A percentile compares a stretch with the other conserved stretches of the same genome.
These are phyloP conservation scores for Spodoptera litura DNA, from an alignment of 1,140 invertebrate species.

Conservation along the genomic window DNA sequence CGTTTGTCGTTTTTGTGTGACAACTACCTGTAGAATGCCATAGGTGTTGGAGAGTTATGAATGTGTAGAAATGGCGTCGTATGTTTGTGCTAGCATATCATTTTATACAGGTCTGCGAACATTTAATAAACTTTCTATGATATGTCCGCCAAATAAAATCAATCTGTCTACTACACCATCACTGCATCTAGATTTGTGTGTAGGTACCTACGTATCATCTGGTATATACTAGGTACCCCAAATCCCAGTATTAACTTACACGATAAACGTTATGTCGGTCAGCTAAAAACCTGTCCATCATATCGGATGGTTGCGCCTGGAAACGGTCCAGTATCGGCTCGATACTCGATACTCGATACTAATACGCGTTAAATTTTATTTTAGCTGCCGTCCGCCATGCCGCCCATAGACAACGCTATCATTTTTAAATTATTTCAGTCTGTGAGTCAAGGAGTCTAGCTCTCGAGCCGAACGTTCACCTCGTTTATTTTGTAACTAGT, in stretches of 20 bases:
- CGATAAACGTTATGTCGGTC: neutral
- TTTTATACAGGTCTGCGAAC: too few relatives aligned
- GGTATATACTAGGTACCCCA: too few relatives aligned
- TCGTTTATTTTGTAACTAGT: conserved; percentile 23
- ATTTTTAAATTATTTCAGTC: conserved; percentile 29
- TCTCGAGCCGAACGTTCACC: conserved; percentile 1
- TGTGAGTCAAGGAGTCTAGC: conserved; percentile 14
- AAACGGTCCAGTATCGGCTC: conserved; percentile 26
- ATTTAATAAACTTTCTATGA: too few relatives aligned
- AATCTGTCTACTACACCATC: too few relatives aligned
- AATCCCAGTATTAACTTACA: neutral
- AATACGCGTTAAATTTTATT: conserved; percentile 33
- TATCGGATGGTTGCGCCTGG: conserved; percentile 33
- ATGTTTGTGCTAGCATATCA: too few relatives aligned
- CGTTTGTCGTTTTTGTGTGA: neutral
- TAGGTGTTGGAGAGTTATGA: too few relatives aligned
- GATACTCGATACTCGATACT: conserved; percentile 15
- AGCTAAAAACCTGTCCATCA: conserved; percentile 8
- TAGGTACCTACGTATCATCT: too few relatives aligned
- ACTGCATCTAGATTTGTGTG: too few relatives aligned
- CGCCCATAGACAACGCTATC: neutral
- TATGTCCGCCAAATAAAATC: too few relatives aligned
- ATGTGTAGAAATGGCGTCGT: too few relatives aligned
- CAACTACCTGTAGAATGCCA: too few relatives aligned
- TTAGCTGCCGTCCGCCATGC: conserved; percentile 3